Evolutionary conservation across 2,888 invertebrate genomes (phyloP), one percentile per base, ranked within the genome.

Genomic region (Napeogenes sylphis): DNA sequence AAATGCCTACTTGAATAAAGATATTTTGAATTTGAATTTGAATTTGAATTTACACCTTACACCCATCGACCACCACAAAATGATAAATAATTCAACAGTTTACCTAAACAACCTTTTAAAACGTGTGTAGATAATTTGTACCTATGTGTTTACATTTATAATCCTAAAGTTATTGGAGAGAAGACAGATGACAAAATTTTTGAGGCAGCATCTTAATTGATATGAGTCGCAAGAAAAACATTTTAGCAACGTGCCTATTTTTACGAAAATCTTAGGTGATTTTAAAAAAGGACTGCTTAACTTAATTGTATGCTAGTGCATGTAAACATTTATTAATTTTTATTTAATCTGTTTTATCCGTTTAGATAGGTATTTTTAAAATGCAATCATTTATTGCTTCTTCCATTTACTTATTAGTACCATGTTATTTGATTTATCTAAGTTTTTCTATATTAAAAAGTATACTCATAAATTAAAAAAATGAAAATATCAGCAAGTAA

Each of bases 181-280:
- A 46, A 60, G 67, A 63, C 64, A 66, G 66, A 68, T 64, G 60
- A 60, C 59, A 67, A 63, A 62, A 65, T 65, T 65, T 68, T 66
- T 69, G 60, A 64, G 64, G 64, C 67, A 68, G 67, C 64, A 66
- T 66, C 64, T 63, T 71, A 70, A 70, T 71, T 71, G 68, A 70
- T 68, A 70, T 67, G 68, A 70, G 68, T 70, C 70, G 66, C 66
- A 57, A 60, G 63, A 59, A 59, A 61, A 60, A 70, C 68, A 64
- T 62, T 61, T 65, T 63, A 63, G 62, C 69, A 59, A 58, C 61
- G 63, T 61, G 57, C 63, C 62, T 64, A 63, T 62, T 63, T 68
- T 67, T 65, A 67, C 54, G 63, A 57, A 61, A 66, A 62, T 70
- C 70, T 67, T 70, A 64, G 60, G 64, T 63, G 64, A 61, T 64